A percentile compares a stretch with the other conserved stretches of the same genome.
These are phyloP conservation scores for Oxytorus armatus DNA, from an alignment of 2,888 invertebrate genomes.

Conservation along the genomic window DNA sequence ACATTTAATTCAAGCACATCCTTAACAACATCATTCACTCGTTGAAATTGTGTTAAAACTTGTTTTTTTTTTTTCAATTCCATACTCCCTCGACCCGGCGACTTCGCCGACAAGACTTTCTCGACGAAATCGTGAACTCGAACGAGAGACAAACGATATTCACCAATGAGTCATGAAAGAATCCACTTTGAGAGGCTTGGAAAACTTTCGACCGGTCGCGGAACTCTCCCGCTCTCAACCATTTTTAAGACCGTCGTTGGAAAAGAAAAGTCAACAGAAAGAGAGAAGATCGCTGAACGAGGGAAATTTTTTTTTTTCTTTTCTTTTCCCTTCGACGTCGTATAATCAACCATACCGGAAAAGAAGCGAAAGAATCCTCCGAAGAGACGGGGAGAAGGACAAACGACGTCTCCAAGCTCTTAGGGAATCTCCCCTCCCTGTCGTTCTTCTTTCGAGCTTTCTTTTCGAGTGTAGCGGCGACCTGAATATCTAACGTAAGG, in stretches of 20 bases:
- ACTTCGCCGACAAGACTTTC: not conserved
- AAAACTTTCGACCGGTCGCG: conserved; percentile 57
- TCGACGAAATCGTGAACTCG: not conserved
- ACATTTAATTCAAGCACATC: not conserved
- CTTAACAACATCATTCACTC: not conserved
- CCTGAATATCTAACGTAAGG: conserved; percentile 64
- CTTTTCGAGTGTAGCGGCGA: conserved; percentile 58
- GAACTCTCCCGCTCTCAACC: conserved; percentile 40
- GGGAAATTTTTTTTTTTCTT: conserved; percentile 30
- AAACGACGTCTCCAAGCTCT: conserved; percentile 48
- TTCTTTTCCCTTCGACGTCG: conserved; percentile 25
- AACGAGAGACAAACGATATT: conserved; percentile 37
- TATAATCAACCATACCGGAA: conserved; percentile 58
- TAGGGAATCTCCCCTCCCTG: conserved; percentile 35
- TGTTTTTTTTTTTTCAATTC: not conserved
- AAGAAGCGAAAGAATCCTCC: conserved; percentile 53
- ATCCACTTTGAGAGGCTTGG: conserved; percentile 23
- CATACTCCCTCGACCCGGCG: not conserved
- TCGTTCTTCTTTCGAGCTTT: conserved; percentile 41
- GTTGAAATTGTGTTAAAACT: not conserved
- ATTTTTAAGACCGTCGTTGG: conserved; percentile 41
- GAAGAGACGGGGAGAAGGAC: conserved; percentile 42
- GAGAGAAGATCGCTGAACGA: conserved; percentile 10
- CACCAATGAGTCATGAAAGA: conserved; percentile 36
- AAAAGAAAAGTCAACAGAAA: conserved; percentile 44